phyloP scores from a whole-genome alignment of 2,797 vertebrate species.

The Thamnophis elegans region DNA sequence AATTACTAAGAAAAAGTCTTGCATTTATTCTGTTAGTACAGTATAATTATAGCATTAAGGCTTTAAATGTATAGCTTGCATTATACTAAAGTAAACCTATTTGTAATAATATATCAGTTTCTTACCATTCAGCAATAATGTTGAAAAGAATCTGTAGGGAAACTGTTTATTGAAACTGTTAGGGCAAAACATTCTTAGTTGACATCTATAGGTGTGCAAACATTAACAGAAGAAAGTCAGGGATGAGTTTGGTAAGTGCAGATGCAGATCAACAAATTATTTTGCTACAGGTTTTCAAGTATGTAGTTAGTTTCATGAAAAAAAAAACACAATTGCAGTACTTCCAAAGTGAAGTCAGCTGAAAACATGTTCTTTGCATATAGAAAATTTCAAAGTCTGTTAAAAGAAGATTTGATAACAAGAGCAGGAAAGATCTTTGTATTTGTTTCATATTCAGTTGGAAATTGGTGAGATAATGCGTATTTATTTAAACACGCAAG shows the following conservation, averaged over 20 bases:
- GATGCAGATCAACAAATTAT: background rate
- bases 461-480: background rate
- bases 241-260: background rate
- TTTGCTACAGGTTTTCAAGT: background rate
- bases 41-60: background rate
- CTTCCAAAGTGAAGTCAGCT: background rate
- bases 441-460: background rate
- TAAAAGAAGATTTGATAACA: background rate
- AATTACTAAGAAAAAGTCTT: constrained; percentile 32
- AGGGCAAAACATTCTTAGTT: background rate
- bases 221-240: background rate
- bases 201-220: background rate
- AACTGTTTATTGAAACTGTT: background rate
- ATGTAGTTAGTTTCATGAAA: background rate
- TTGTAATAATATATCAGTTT: background rate
- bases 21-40: constrained; percentile 35
- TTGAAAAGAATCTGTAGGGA: background rate
- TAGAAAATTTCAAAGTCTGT: background rate
- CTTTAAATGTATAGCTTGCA: background rate
- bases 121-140: background rate
- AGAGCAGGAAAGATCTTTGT: background rate
- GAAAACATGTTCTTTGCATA: background rate
- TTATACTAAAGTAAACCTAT: background rate
- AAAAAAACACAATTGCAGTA: background rate
- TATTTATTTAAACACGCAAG: background rate